Conservation (phyloP, 1,140 invertebrate species). For the Linepithema humile region DNA sequence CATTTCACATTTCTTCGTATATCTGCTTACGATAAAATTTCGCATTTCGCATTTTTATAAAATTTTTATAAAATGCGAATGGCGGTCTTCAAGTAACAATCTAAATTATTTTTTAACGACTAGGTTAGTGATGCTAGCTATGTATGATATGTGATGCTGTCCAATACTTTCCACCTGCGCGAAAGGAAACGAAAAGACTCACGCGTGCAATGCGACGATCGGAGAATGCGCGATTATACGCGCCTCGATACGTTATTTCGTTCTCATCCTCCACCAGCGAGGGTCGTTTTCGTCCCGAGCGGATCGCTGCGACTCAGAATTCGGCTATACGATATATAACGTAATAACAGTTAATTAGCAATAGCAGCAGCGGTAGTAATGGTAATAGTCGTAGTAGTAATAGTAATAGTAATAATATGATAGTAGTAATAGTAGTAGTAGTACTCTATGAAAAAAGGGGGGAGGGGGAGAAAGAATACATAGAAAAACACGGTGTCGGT, state of each 20-base stretch:
- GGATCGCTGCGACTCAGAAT: constrained; percentile 46
- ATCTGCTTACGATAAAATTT: no score
- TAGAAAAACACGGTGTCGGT: constrained; percentile 71
- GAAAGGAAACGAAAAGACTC: constrained; percentile 7
- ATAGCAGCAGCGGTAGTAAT: constrained; percentile 47
- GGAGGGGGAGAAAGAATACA: constrained; percentile 63
- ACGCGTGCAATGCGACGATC: not conserved
- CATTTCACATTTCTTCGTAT: not conserved
- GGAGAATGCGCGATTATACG: not conserved
- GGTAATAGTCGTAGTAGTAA: constrained; percentile 60
- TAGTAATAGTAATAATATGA: constrained; percentile 66
- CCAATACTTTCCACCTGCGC: not conserved
- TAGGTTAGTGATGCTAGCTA: no score
- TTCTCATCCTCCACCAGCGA: no score
- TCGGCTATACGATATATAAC: constrained; percentile 59
- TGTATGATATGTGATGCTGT: not conserved
- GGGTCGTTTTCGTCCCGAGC: constrained; percentile 34
- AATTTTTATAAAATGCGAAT: not conserved
- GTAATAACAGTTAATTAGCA: constrained; percentile 58
- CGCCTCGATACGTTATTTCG: not conserved
- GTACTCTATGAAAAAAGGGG: constrained; percentile 59
- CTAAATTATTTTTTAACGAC: not conserved
- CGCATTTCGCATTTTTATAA: no score
- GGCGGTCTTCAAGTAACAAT: not conserved
- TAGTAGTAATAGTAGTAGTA: constrained; percentile 66